Evolutionary conservation across 2,888 invertebrate genomes (phyloP).

Genomic region (Dasysyrphus albostriatus): DNA sequence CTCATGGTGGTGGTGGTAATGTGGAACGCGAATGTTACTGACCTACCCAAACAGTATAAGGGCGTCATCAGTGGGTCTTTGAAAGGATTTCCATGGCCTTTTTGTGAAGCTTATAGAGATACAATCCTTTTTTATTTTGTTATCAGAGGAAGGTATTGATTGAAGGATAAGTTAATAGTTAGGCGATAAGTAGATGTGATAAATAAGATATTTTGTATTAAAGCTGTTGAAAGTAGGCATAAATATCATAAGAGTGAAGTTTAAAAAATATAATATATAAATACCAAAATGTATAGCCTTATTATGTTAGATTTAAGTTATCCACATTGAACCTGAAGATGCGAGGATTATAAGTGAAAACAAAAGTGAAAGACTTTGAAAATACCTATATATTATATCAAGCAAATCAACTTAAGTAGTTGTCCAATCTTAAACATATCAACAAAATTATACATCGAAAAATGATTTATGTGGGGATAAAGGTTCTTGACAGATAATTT

Average conservation of each 20-base stretch:
- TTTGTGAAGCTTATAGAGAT: not conserved
- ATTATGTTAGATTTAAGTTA: no score
- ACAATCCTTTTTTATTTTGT: not conserved
- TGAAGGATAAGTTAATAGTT: not conserved
- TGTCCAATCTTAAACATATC: no score
- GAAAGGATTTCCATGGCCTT: slow-evolving; percentile 5
- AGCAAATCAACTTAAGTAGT: no score
- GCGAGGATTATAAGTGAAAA: no score
- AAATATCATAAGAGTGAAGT: not conserved
- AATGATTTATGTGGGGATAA: no score
- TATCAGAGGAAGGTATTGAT: not conserved
- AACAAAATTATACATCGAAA: no score
- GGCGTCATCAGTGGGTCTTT: not conserved
- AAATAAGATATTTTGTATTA: not conserved
- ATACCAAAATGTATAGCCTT: no score
- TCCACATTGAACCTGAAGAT: no score
- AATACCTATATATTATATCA: no score
- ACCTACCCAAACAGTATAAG: slow-evolving; percentile 40
- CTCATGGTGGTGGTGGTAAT: not conserved
- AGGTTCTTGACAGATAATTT: no score
- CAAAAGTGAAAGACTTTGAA: no score
- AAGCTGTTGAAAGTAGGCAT: not conserved
- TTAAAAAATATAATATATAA: no score
- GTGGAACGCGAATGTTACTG: slow-evolving; percentile 38
- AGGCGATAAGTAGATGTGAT: not conserved